Evolutionary conservation across 2,113 vertebrate genomes (phyloP), one percentile per base, ranked within the genome.

Genomic region (Fulica atra): DNA sequence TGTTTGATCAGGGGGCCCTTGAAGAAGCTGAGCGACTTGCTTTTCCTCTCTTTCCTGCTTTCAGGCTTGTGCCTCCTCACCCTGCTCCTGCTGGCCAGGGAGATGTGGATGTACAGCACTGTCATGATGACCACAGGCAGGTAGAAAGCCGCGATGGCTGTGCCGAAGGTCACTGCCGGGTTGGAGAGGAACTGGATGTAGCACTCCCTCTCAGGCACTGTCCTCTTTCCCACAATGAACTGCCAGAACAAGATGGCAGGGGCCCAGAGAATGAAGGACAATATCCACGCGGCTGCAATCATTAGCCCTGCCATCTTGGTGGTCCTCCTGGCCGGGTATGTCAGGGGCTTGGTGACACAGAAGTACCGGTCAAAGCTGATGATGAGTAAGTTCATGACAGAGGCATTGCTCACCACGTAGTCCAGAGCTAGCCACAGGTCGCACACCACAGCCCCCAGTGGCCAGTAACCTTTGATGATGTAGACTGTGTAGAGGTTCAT

Each of bases 201-300:
- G 92, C 99, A 99, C 74, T 99, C 98, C 83, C 98, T 97, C 59
- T 99, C 98, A 0, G 98, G 98, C 50, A 99, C 99, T 3, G 99
- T 99, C 96, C 99, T 98, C 97, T 99, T 97, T 46, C 99, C 99
- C 28, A 99, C 99, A 92, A 99, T 98, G 89, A 99, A 99, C 98
- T 99, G 99, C 99, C 99, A 99, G 97, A 99, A 99, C 76, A 99
- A 97, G 97, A 99, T 99, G 92, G 99, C 99, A 1, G 99, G 99
- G 5, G 99, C 99, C 99, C 99, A 99, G 89, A 99, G 98, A 95
- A 99, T 98, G 66, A 99, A 99, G n/a, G 99, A 99, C 87, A 99
- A 97, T 93, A 99, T 98, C 99, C 99, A 99, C 0, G 99, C 99
- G 0, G 99, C 99, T 0, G 99, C 99, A 0, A 99, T 99, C 99